Conservation (phyloP, 2,888 invertebrate species). For the Amorpha juglandis region DNA sequence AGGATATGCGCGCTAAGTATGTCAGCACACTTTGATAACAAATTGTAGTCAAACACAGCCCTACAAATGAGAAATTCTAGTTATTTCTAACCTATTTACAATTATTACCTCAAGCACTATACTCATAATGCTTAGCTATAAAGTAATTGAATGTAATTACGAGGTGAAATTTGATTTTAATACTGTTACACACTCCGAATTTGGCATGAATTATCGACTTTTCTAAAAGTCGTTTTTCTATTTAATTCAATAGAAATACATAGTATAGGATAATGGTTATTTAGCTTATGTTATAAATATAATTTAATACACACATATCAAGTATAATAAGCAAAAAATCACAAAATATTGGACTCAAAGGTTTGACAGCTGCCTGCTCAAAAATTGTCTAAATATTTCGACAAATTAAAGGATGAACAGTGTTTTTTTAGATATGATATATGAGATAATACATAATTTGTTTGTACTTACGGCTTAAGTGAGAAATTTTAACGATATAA, state of each 20-base stretch:
- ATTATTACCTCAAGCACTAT: background rate
- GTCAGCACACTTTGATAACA: slow-evolving; percentile 12
- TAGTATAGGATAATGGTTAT: too few relatives aligned
- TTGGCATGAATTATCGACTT: background rate
- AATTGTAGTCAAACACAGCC: background rate
- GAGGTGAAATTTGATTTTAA: background rate
- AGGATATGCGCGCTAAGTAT: background rate
- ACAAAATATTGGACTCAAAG: slow-evolving; percentile 44
- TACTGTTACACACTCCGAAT: background rate
- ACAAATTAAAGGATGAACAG: slow-evolving; percentile 36
- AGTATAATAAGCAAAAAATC: slow-evolving; percentile 36
- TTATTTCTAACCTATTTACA: too few relatives aligned
- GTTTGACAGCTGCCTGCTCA: slow-evolving; percentile 67
- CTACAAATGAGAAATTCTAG: too few relatives aligned
- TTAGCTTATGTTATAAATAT: slow-evolving; percentile 8
- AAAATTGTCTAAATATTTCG: slow-evolving; percentile 51
- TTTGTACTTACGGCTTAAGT: slow-evolving; percentile 69
- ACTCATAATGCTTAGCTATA: background rate
- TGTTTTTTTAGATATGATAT: background rate
- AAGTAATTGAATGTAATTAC: background rate
- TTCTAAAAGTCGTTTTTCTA: background rate
- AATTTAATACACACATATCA: slow-evolving; percentile 1
- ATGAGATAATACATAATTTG: slow-evolving; percentile 29
- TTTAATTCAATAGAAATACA: background rate
- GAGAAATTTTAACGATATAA: slow-evolving; percentile 60